These are phyloP conservation scores for Acanthurus tractus DNA, from an alignment of 2,797 vertebrate species.

Conservation along the genomic window DNA sequence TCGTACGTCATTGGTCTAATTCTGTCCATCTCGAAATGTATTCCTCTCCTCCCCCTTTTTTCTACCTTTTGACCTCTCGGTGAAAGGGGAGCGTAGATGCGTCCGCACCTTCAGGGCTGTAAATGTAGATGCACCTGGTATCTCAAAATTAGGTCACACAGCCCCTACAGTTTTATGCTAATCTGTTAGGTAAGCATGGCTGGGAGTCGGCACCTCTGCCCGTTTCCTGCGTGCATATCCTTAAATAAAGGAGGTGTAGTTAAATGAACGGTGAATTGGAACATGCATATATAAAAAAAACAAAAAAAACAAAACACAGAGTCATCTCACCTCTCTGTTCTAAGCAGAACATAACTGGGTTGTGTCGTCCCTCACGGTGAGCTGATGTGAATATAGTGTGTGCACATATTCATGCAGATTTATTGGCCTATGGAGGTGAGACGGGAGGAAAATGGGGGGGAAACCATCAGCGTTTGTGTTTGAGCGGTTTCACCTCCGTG, in stretches of 20 bases:
- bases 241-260: constrained; percentile 15
- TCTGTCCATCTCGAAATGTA: constrained; percentile 44
- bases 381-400: constrained; percentile 2
- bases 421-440: neutral
- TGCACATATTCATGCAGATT: constrained; percentile 7
- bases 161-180: constrained; percentile 52
- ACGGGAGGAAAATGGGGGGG: constrained; percentile 8
- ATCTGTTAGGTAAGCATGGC: constrained; percentile 42
- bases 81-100: constrained; percentile 12
- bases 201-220: constrained; percentile 9
- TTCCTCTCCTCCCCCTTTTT: neutral
- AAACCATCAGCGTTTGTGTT: neutral
- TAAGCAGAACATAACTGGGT: constrained; percentile 52
- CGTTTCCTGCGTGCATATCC: constrained; percentile 34
- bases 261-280: constrained; percentile 37
- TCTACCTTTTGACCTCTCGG: constrained; percentile 19
- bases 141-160: constrained; percentile 65
- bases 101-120: constrained; percentile 27
- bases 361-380: constrained; percentile 23
- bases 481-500: constrained; percentile 63
- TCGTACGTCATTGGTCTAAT: constrained; percentile 42
- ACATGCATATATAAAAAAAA: constrained; percentile 19
- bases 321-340: constrained; percentile 20
- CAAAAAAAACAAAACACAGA: neutral
- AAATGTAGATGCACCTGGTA: constrained; percentile 9